These are phyloP conservation scores for Macrosiphum euphorbiae DNA, from an alignment of 2,888 invertebrate species.

Conservation along the genomic window DNA sequence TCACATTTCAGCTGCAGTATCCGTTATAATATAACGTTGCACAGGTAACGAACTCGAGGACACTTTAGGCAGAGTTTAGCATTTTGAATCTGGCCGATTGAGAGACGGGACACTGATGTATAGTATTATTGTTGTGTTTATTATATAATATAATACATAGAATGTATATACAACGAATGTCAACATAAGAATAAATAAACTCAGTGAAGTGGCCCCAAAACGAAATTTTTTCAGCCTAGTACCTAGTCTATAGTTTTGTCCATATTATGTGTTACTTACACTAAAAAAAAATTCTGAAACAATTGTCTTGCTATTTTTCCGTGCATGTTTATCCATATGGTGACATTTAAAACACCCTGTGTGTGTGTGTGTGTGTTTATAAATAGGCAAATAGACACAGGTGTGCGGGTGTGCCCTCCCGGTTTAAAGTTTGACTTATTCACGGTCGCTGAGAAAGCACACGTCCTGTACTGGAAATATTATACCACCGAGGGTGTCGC, in stretches of 20 bases:
- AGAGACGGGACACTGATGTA: background rate
- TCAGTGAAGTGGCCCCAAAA: background rate
- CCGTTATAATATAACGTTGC: background rate
- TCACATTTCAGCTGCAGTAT: background rate
- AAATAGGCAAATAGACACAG: background rate
- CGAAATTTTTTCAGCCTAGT: background rate
- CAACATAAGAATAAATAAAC: background rate
- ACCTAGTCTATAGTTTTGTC: background rate
- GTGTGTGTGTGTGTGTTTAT: background rate
- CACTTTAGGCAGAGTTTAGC: background rate
- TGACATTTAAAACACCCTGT: background rate
- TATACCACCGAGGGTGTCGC: background rate
- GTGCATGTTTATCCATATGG: background rate
- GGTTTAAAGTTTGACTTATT: background rate
- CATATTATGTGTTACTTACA: background rate
- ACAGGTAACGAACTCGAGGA: background rate
- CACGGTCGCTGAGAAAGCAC: background rate
- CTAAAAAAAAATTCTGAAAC: background rate
- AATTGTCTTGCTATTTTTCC: background rate
- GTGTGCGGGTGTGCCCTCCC: background rate
- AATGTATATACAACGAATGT: background rate
- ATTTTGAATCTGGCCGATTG: background rate
- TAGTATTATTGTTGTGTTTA: background rate
- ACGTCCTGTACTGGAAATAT: background rate
- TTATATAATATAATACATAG: background rate